Conservation (phyloP, 2,113 vertebrate species). For the Phalacrocorax aristotelis region DNA sequence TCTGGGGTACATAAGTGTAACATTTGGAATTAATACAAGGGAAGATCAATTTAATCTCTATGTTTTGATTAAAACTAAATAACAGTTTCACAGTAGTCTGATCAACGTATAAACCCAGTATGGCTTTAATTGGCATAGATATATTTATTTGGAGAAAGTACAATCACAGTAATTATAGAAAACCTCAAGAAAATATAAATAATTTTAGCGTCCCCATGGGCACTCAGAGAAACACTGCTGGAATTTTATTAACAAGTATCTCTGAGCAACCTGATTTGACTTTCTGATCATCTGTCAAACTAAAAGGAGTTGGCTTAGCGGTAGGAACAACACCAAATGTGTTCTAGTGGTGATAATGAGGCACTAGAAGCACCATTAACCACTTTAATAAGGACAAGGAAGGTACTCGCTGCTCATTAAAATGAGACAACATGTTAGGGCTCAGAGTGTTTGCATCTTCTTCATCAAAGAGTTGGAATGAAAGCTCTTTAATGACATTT, state of each 20-base stretch:
- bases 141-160: constrained; percentile 60
- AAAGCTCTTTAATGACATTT: constrained; percentile 49
- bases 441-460: constrained; percentile 72
- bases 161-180: constrained; percentile 65
- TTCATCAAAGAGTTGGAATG: constrained; percentile 69
- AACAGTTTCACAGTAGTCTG: constrained; percentile 48
- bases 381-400: constrained; percentile 74
- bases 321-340: constrained; percentile 35
- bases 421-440: constrained; percentile 66
- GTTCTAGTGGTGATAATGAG: constrained; percentile 71
- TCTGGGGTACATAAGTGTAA: constrained; percentile 39
- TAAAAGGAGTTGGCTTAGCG: constrained; percentile 65
- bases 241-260: constrained; percentile 73
- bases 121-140: constrained; percentile 59
- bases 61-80: constrained; percentile 65
- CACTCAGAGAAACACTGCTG: constrained; percentile 49
- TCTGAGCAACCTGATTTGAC: constrained; percentile 73
- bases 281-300: constrained; percentile 74
- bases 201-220: constrained; percentile 47
- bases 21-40: constrained; percentile 48
- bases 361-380: constrained; percentile 72
- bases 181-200: constrained; percentile 70
- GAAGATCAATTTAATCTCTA: constrained; percentile 52
- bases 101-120: constrained; percentile 59
- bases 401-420: constrained; percentile 74